phyloP scores from a whole-genome alignment of 2,113 vertebrate species.

The Dromas ardeola region DNA sequence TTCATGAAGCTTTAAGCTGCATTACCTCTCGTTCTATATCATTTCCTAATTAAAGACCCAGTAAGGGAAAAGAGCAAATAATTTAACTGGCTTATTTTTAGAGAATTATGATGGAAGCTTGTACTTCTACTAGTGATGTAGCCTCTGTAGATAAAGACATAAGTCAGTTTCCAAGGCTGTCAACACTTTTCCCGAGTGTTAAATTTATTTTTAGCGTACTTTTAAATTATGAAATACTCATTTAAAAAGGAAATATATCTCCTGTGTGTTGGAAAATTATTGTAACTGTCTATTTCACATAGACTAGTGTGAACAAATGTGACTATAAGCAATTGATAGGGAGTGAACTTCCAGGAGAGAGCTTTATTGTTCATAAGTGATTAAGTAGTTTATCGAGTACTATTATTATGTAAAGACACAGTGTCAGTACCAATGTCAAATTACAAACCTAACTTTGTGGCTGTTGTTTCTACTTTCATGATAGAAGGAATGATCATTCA shows the following conservation, averaged over 20 bases:
- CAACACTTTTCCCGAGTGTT: slow-evolving; percentile 6
- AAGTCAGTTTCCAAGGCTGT: slow-evolving; percentile 30
- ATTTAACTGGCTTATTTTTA: background rate
- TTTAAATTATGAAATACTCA: slow-evolving; percentile 21
- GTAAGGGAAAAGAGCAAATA: background rate
- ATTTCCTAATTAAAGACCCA: background rate
- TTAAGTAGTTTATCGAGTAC: background rate
- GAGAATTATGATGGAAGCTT: background rate
- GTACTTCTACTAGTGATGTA: background rate
- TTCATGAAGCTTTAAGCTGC: background rate
- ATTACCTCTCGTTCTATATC: background rate
- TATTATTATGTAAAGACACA: background rate
- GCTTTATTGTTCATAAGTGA: background rate
- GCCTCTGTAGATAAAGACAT: background rate
- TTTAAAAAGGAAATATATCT: slow-evolving; percentile 20
- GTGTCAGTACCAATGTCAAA: background rate
- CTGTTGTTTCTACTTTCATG: background rate
- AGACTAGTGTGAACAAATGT: background rate
- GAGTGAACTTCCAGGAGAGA: background rate
- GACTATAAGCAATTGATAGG: background rate
- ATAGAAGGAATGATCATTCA: background rate
- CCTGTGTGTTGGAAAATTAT: background rate
- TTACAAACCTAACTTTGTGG: background rate
- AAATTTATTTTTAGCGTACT: slow-evolving; percentile 19
- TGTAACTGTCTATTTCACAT: background rate